Base-by-base conservation (phyloP, 2,888 invertebrate genomes). In the Meloe dianella region DNA sequence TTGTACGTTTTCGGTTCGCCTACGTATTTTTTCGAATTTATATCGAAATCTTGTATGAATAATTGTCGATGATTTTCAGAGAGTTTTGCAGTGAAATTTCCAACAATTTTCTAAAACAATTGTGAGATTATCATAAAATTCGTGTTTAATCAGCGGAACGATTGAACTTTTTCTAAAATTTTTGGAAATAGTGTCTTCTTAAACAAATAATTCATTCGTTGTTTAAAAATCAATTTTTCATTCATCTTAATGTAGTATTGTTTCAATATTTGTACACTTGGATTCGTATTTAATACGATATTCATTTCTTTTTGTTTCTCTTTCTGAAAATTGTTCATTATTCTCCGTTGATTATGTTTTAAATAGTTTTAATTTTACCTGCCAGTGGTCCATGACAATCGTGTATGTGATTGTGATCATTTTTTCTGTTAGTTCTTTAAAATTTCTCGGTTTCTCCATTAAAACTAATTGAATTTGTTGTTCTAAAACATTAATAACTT, bases 401-500 rank as follows among this genome's bases (percentile, higher is more conserved):
- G 78, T 71, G 63, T 82, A 82, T 5, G 77, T 78, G 14, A 77
- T 74, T 14, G 76, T 75, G 12, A 77, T 75, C 76, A 83, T 78
- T 60, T 78, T 72, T 32, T 73, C 73, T 0, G 79, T 80, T 32
- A 83, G 66, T 47, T 71, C 71, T 60, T 79, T 79, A 62, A 82
- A 80, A 73, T 79, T 75, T 41, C 73, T 71, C 1, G 83, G 81
- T 66, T 79, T 80, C 61, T 74, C 74, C 14, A 77, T 76, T 24
- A 84, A 70, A 5, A 80, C 79, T 68, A 80, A 78, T 66, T 74
- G 74, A 1, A 83, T 72, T 76, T 83, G 83, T 64, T 80, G 79
- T 69, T 80, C 76, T 57, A 84, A 66, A 17, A 82, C 78, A 30
- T 76, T 68, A 68, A 83, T 73, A 8, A 83, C 82, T 72, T 83